Base-by-base conservation (phyloP, 2,888 invertebrate genomes). In the Caprella mutica region DNA sequence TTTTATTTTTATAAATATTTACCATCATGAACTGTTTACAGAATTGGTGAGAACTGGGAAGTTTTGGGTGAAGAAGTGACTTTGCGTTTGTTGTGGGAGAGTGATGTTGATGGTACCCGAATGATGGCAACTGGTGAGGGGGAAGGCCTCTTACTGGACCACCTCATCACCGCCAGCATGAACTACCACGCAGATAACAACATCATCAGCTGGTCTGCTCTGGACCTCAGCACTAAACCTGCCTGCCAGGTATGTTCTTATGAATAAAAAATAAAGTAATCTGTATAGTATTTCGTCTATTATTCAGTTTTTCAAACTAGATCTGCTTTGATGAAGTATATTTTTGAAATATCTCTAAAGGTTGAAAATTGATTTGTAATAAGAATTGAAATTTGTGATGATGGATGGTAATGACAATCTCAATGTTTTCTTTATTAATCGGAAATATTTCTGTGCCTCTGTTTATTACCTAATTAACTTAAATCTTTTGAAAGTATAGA, bases 31-130 rank as follows among this genome's bases (percentile, higher is more conserved):
- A 8, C 21, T 19, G 8, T 39, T 40, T 39, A 26, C 40, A n/a
- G n/a, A 9, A 19, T 48, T 4, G 48, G 48, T n/a, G 48, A 48
- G 30, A 48, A 48, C 19, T 48, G 48, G 48, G 48, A 48, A 19
- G 27, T 19, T 48, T 24, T 48, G 3, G 48, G 48, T 30, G 30
- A 27, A 12, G 30, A 27, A 12, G 48, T 48, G 9, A 30, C 30
- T 17, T 21, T 48, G 27, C 48, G 48, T 4, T 30, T 48, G 8
- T 27, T 48, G 1, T 48, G 30, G 9, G 48, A 48, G 19, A 30
- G 29, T 2, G 48, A 48, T 21, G 21, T 30, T 8, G 48, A 48
- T 21, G 48, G 48, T 9, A 30, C 30, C 14, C 48, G 48, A n/a
- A 19, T 48, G 8, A 48, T 48, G 48, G 48, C 48, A 17, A 48